phyloP scores from a whole-genome alignment of 2,797 vertebrate genomes.

The Trematomus bernacchii region DNA sequence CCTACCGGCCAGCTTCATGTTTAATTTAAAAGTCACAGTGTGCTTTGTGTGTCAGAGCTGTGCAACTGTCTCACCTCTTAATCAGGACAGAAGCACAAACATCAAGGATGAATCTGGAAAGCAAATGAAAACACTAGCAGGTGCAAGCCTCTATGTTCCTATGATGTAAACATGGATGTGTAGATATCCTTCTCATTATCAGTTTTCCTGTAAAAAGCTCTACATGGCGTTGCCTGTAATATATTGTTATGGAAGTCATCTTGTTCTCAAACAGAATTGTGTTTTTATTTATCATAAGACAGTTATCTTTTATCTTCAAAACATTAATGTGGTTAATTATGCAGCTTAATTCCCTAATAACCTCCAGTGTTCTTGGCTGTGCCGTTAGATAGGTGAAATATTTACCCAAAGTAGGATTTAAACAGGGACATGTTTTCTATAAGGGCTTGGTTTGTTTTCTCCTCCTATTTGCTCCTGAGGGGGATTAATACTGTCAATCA shows the following conservation, averaged over 20 bases:
- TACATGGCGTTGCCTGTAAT: constrained; percentile 13
- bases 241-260: constrained; percentile 19
- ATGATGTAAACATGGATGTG: constrained; percentile 15
- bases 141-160: constrained; percentile 35
- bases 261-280: constrained; percentile 13
- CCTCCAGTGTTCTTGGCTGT: constrained; percentile 54
- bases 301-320: constrained; percentile 33
- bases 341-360: constrained; percentile 62
- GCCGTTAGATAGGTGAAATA: constrained; percentile 76
- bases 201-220: constrained; percentile 28
- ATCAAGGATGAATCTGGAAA: constrained; percentile 70
- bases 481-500: constrained; percentile 89
- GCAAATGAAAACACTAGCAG: constrained; percentile 56
- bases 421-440: constrained; percentile 85
- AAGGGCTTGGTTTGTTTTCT: constrained; percentile 85
- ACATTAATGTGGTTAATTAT: constrained; percentile 67
- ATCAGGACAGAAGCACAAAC: constrained; percentile 73
- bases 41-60: constrained; percentile 77
- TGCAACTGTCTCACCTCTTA: constrained; percentile 77
- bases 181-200: constrained; percentile 32
- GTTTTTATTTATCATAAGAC: constrained; percentile 32
- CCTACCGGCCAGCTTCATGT: constrained; percentile 78
- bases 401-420: constrained; percentile 85
- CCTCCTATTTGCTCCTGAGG: constrained; percentile 86
- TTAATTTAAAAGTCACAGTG: constrained; percentile 82